Conservation (phyloP, 2,113 vertebrate genomes). For the Bufo bufo region DNA sequence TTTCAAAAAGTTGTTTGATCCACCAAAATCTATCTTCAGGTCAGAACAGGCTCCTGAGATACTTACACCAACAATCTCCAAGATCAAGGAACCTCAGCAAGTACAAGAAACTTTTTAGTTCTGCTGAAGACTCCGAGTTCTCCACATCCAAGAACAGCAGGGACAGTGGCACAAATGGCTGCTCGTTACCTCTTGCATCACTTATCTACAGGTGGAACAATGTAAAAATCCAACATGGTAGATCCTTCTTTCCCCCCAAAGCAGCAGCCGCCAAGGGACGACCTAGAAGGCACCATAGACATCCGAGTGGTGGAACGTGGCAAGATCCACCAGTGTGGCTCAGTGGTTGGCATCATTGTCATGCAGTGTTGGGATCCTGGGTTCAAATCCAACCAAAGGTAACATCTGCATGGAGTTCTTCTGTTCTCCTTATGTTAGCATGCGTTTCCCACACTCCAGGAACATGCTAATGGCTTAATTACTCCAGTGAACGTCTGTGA, state of each 20-base stretch:
- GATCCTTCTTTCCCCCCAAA: background rate
- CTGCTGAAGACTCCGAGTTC: background rate
- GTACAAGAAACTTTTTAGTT: background rate
- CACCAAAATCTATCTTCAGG: background rate
- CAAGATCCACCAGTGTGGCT: background rate
- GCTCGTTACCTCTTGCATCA: too few relatives aligned
- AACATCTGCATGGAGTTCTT: background rate
- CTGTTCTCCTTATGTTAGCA: background rate
- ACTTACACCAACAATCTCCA: background rate
- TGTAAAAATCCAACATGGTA: background rate
- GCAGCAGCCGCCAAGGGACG: background rate
- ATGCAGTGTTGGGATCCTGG: background rate
- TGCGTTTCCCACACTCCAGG: background rate
- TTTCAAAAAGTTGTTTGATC: background rate
- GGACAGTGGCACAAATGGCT: too few relatives aligned
- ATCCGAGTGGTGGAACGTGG: background rate
- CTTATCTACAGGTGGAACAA: too few relatives aligned
- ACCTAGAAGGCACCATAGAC: background rate
- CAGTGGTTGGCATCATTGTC: background rate
- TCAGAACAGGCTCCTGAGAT: background rate
- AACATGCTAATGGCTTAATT: too few relatives aligned
- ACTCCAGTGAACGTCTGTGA: too few relatives aligned
- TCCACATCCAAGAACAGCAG: background rate
- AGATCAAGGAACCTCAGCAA: background rate
- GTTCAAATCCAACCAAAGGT: background rate